Evolutionary conservation across 2,888 invertebrate species (phyloP).

Genomic region (Cerceris rybyensis): DNA sequence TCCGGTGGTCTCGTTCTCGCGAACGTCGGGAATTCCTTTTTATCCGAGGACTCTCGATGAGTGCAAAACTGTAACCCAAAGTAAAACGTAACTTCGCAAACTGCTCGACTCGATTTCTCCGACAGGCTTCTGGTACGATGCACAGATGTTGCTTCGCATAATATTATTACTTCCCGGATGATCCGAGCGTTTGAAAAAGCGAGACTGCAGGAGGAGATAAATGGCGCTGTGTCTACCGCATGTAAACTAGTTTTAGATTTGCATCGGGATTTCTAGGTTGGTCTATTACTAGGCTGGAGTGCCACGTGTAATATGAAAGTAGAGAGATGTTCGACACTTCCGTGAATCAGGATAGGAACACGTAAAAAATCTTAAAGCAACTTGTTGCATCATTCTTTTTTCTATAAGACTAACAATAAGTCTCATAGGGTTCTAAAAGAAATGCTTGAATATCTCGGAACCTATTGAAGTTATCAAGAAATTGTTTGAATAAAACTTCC

Average conservation of each 20-base stretch:
- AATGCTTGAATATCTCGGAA: too few species aligned
- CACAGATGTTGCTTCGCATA: background rate
- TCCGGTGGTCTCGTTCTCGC: constrained; percentile 95
- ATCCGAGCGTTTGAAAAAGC: constrained; percentile 14
- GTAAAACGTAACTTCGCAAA: background rate
- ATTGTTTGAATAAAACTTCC: too few species aligned
- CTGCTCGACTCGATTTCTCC: background rate
- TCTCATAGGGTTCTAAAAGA: too few species aligned
- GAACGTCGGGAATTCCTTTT: constrained; percentile 94
- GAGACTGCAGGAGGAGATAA: constrained; percentile 26
- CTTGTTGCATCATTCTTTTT: too few species aligned
- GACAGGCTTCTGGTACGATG: background rate
- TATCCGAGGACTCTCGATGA: constrained; percentile 94
- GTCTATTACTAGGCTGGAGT: constrained; percentile 40
- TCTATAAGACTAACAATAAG: too few species aligned
- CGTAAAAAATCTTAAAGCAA: too few species aligned
- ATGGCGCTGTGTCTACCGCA: constrained; percentile 4
- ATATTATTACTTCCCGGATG: constrained; percentile 17
- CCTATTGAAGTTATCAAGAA: too few species aligned
- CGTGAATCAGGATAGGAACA: too few species aligned
- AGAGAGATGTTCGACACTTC: background rate
- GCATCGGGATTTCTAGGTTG: constrained; percentile 54
- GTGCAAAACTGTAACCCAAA: constrained; percentile 90
- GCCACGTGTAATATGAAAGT: background rate
- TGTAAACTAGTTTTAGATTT: constrained; percentile 49